Conservation (phyloP, 2,113 vertebrate genomes). For the Plecotus auritus region DNA sequence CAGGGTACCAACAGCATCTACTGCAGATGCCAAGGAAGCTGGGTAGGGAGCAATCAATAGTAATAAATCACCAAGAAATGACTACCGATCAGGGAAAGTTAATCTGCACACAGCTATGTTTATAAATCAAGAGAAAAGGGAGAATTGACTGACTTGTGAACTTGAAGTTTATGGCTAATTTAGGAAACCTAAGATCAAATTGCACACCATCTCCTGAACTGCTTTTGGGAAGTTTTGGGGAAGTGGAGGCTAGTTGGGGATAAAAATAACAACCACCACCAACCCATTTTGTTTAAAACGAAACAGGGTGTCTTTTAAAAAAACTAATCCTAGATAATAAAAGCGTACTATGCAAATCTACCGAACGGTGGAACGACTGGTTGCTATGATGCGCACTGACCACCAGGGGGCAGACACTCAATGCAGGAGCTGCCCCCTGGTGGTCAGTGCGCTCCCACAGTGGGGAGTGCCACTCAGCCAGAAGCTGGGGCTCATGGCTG, state of each 20-base stretch:
- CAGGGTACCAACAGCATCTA: not conserved
- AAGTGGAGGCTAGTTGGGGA: not conserved
- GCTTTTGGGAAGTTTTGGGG: not conserved
- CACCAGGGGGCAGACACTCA: too few relatives aligned
- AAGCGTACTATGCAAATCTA: too few relatives aligned
- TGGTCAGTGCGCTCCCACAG: too few relatives aligned
- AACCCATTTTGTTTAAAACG: not conserved
- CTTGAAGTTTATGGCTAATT: not conserved
- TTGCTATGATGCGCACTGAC: too few relatives aligned
- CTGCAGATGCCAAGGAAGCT: not conserved
- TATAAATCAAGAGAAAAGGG: not conserved
- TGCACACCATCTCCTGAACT: not conserved
- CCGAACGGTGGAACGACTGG: too few relatives aligned
- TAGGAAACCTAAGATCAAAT: not conserved
- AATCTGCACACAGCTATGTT: not conserved
- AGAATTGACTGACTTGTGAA: not conserved
- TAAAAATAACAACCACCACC: not conserved
- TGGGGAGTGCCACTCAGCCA: too few relatives aligned
- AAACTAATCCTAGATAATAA: not conserved
- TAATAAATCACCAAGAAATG: not conserved
- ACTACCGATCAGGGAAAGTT: not conserved
- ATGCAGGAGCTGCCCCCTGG: too few relatives aligned
- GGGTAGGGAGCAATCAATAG: not conserved
- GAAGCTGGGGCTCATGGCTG: too few relatives aligned
- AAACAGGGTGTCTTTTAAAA: not conserved